Evolutionary conservation across 2,113 vertebrate species (phyloP).

Genomic region (Mionectes macconnelli): DNA sequence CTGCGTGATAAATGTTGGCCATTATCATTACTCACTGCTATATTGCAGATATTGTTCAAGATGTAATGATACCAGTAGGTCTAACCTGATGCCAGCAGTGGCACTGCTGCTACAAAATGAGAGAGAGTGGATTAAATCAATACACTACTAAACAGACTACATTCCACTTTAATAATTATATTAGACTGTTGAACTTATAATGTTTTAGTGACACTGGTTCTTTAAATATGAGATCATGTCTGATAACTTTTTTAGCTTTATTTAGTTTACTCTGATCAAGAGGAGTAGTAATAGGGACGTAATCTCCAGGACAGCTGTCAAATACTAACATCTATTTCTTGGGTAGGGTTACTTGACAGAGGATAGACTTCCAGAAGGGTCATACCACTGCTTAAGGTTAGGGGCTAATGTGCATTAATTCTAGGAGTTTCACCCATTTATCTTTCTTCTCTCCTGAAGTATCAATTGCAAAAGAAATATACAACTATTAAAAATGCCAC

Average conservation of each 20-base stretch:
- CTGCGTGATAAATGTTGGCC: background rate
- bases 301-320: conserved; percentile 13
- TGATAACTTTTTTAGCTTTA: conserved; percentile 16
- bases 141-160: background rate
- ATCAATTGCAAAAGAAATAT: background rate
- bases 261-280: background rate
- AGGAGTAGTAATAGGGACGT: background rate
- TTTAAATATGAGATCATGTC: background rate
- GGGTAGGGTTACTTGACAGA: background rate
- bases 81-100: background rate
- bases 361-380: background rate
- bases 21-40: background rate
- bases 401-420: background rate
- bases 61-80: background rate
- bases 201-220: background rate
- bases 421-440: background rate
- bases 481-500: background rate
- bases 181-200: background rate
- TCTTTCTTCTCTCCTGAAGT: background rate
- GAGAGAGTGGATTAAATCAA: background rate
- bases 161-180: background rate
- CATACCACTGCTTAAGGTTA: background rate
- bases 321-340: conserved; percentile 7
- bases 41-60: background rate
- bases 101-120: background rate